Base-by-base conservation (phyloP, 2,888 invertebrate species). In the Nipponacmea schrenckii region DNA sequence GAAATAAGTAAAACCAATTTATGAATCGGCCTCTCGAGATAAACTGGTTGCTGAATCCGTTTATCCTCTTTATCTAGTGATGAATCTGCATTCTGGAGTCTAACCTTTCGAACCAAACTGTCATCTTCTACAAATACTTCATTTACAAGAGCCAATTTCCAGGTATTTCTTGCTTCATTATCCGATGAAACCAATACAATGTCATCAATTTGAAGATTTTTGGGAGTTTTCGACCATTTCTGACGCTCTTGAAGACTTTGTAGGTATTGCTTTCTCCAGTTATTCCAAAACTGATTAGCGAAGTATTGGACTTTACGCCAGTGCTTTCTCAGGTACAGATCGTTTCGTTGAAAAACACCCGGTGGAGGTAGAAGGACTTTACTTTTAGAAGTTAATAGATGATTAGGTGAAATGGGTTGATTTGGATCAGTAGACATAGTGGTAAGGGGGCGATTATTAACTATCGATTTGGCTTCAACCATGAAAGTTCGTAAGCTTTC, bases 371-470 rank as follows among this genome's bases (percentile, higher is more conserved):
- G n/a, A n/a, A 50, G 50, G 15, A 50, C n/a, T n/a, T 50, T 50
- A n/a, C 17, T 50, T n/a, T 50, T 50, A n/a, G 50, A 50, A 50
- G 50, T 50, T n/a, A 50, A n/a, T 5, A 50, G 15, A 50, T 50
- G 50, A 50, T 50, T 50, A n/a, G 50, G 50, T 50, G 50, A n/a
- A n/a, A 50, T 50, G n/a, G 50, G 50, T 50, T 50, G 50, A 50
- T 50, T n/a, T 50, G 50, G 50, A n/a, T 50, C 50, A n/a, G 50
- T 50, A n/a, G 50, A 50, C 14, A 50, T 50, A 5, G 50, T 50
- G 15, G 50, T 50, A n/a, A 50, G 50, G n/a, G 12, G 50, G n/a
- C 50, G 12, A 50, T 50, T 50, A 50, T 4, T 50, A n/a, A 50
- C 50, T 15, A 50, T 50, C n/a, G 50, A 50, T 50, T 50, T 15